Evolutionary conservation across 2,797 vertebrate genomes (phyloP).

Genomic region (Cirrhinus molitorella): DNA sequence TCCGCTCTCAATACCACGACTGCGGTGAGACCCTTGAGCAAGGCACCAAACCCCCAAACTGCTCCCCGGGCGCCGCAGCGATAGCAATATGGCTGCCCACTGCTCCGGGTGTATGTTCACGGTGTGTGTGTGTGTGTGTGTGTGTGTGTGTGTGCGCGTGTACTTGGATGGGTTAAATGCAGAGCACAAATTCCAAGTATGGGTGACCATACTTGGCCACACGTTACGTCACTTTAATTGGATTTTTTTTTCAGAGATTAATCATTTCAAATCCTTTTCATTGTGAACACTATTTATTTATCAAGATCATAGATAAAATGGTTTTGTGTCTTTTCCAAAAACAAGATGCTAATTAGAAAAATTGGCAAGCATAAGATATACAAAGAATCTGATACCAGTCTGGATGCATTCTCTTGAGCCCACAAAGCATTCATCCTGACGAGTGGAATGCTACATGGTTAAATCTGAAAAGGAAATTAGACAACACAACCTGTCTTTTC

Average conservation of each 20-base stretch:
- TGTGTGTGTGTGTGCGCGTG: no score
- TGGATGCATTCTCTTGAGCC: not conserved
- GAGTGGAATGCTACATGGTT: not conserved
- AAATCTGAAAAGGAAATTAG: not conserved
- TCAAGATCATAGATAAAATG: not conserved
- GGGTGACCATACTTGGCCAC: no score
- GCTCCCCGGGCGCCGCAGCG: no score
- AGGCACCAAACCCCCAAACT: no score
- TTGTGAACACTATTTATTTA: not conserved
- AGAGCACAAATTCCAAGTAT: no score
- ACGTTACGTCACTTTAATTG: no score
- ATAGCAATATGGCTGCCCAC: no score
- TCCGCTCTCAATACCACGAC: no score
- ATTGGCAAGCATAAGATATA: not conserved
- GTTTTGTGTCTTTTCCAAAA: not conserved
- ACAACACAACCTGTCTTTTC: not conserved
- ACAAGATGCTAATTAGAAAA: not conserved
- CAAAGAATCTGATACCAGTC: not conserved
- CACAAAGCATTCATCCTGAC: not conserved
- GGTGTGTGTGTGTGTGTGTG: no score
- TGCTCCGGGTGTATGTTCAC: no score
- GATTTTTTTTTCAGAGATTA: not conserved
- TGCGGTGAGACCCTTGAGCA: no score
- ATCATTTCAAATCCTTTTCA: not conserved
- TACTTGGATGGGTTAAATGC: no score